These are phyloP conservation scores for Tenthredo scrophulariae DNA, from an alignment of 2,888 invertebrate species.

Conservation along the genomic window DNA sequence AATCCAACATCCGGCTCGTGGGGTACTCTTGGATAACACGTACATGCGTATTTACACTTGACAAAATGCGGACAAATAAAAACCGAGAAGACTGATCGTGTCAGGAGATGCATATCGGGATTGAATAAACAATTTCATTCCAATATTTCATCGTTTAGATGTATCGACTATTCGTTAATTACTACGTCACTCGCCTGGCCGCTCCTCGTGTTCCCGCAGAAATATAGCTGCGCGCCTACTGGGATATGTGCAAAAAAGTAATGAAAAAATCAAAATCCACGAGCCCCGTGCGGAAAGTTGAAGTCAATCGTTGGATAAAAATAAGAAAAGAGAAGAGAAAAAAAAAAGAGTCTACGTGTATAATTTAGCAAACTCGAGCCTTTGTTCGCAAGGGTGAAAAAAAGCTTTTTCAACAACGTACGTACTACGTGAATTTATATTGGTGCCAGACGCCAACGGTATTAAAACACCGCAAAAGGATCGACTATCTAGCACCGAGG, in stretches of 20 bases:
- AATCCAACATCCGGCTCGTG: background rate
- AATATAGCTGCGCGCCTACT: background rate
- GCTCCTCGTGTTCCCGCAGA: background rate
- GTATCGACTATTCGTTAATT: slow-evolving; percentile 4
- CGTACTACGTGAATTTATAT: background rate
- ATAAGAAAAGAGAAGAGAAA: background rate
- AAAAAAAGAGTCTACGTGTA: background rate
- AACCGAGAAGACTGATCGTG: too few relatives aligned
- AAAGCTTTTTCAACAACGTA: background rate
- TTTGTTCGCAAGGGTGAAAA: background rate
- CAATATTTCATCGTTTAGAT: background rate
- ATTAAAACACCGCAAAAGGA: slow-evolving; percentile 56
- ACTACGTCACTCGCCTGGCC: background rate
- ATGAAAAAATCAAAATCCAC: background rate
- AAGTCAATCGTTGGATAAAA: background rate
- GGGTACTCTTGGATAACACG: background rate
- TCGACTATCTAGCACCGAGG: slow-evolving; percentile 50
- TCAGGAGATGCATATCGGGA: background rate
- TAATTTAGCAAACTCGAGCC: background rate
- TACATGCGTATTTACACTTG: background rate
- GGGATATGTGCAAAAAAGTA: background rate
- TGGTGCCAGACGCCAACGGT: background rate
- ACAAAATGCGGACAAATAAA: too few relatives aligned
- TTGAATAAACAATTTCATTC: background rate
- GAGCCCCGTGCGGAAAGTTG: background rate